Evolutionary conservation across 1,140 invertebrate genomes (phyloP).

Genomic region (Pinna nobilis): DNA sequence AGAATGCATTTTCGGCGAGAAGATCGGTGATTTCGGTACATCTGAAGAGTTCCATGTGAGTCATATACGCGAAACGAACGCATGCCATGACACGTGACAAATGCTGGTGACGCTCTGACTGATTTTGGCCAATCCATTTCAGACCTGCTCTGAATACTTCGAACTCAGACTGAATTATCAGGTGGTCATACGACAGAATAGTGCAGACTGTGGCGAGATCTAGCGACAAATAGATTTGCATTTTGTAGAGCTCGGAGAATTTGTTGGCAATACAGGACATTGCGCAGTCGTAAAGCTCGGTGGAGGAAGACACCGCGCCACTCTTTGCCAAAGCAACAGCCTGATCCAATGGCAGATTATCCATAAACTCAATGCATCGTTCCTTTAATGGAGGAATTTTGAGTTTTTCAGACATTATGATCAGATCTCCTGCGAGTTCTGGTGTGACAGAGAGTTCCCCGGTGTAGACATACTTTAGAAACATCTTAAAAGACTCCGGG

Average conservation of each 20-base stretch:
- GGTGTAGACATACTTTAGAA: slow-evolving; percentile 30
- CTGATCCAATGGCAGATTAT: slow-evolving; percentile 5
- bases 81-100: slow-evolving; percentile 34
- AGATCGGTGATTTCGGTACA: slow-evolving; percentile 37
- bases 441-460: slow-evolving; percentile 21
- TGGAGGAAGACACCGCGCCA: not conserved
- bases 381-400: slow-evolving; percentile 15
- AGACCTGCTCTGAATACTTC: slow-evolving; percentile 32
- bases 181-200: slow-evolving; percentile 22
- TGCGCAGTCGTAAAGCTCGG: slow-evolving; percentile 19
- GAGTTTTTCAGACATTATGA: slow-evolving; percentile 28
- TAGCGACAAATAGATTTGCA: slow-evolving; percentile 11
- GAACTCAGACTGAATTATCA: slow-evolving; percentile 22
- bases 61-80: slow-evolving; percentile 42
- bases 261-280: slow-evolving; percentile 4
- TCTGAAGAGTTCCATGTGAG: slow-evolving; percentile 27
- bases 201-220: slow-evolving; percentile 18
- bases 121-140: slow-evolving; percentile 30
- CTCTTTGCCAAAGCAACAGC: slow-evolving; percentile 5
- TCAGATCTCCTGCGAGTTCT: slow-evolving; percentile 25
- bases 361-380: slow-evolving; percentile 1
- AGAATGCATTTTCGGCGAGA: slow-evolving; percentile 6
- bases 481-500: slow-evolving; percentile 22
- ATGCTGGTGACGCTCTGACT: slow-evolving; percentile 16
- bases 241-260: slow-evolving; percentile 9